These are phyloP conservation scores for Thalassarche chlororhynchos DNA, from an alignment of 2,113 vertebrate species.

Conservation along the genomic window DNA sequence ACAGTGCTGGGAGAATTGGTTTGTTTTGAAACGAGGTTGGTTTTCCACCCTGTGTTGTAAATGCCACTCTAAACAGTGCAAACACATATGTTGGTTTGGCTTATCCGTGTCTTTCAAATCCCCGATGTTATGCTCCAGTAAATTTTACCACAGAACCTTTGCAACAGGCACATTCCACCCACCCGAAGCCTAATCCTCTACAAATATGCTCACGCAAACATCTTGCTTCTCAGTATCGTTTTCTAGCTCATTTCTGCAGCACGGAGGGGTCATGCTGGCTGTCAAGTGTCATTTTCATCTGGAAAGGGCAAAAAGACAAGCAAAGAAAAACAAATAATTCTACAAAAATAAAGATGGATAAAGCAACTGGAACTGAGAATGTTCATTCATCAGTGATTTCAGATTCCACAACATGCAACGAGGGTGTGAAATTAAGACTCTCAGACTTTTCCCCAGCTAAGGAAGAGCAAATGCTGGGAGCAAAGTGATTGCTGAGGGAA, in stretches of 20 bases:
- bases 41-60: neutral
- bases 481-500: neutral
- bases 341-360: neutral
- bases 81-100: neutral
- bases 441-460: neutral
- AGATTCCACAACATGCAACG: rapidly evolving
- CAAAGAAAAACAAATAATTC: neutral
- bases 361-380: neutral
- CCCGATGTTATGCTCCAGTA: neutral
- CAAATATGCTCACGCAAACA: neutral
- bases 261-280: neutral
- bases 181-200: neutral
- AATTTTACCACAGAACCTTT: conserved; percentile 14
- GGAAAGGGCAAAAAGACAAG: neutral
- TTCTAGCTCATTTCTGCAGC: neutral
- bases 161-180: neutral
- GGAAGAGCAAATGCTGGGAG: neutral
- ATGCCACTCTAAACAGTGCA: neutral
- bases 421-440: neutral
- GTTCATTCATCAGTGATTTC: neutral
- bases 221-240: neutral
- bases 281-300: neutral
- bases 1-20: neutral
- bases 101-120: neutral
- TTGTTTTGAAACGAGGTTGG: neutral